A percentile compares a stretch with the other conserved stretches of the same genome.
Evolutionary conservation across 2,113 vertebrate genomes (phyloP).

Genomic region (Loxodonta africana): DNA sequence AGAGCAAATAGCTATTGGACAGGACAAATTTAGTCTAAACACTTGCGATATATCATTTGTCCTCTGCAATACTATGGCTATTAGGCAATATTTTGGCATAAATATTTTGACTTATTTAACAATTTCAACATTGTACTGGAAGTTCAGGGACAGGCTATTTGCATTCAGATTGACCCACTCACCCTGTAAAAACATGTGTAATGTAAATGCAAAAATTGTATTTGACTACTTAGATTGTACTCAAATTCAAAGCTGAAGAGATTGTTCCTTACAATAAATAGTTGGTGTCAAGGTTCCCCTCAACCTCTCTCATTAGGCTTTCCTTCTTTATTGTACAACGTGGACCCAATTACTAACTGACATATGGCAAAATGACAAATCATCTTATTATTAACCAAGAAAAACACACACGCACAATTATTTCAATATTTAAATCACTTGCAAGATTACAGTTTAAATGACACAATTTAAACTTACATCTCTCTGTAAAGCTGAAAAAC

Average conservation of each 20-base stretch:
- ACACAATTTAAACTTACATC: constrained; percentile 78
- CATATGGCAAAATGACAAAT: constrained; percentile 63
- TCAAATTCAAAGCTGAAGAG: neutral
- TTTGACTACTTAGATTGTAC: constrained; percentile 39
- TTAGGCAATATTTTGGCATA: constrained; percentile 20
- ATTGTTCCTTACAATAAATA: constrained; percentile 60
- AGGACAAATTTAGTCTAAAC: neutral
- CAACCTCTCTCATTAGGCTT: constrained; percentile 61
- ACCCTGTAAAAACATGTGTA: constrained; percentile 14
- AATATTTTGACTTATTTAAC: constrained; percentile 51
- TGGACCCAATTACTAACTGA: constrained; percentile 17
- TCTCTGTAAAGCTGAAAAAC: constrained; percentile 81
- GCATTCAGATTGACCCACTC: neutral
- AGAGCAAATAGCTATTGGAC: neutral
- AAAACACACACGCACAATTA: constrained; percentile 31
- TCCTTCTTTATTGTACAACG: constrained; percentile 66
- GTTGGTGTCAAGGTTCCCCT: neutral
- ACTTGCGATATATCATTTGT: neutral
- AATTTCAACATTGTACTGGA: constrained; percentile 74
- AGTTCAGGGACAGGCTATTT: constrained; percentile 22
- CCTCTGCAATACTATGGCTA: neutral
- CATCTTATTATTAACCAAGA: constrained; percentile 71
- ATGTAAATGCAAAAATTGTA: constrained; percentile 16
- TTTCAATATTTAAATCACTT: constrained; percentile 80
- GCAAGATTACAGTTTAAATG: constrained; percentile 77